Evolutionary conservation across 2,888 invertebrate species (phyloP), one percentile per base, ranked within the genome.

Genomic region (Phytoseiulus persimilis): DNA sequence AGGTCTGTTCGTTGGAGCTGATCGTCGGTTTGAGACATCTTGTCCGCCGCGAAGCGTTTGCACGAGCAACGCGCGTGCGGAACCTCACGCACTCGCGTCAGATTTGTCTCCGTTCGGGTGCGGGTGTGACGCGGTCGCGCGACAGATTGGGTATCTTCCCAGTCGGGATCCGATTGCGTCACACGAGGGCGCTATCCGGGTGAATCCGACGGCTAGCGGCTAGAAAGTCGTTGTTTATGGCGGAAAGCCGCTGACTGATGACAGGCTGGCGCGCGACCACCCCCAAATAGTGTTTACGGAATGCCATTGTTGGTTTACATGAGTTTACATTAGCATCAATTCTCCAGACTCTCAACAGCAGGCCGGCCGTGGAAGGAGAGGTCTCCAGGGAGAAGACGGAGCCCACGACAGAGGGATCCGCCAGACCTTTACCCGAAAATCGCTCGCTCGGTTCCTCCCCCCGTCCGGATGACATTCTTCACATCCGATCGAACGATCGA

Each of bases 271-370:
- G 65, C 65, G 65, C 65, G 65, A 65, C 65, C 65, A 65, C 65
- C 65, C 65, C 65, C 65, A 6, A 65, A 65, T 65, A 28, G 28
- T 65, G 65, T 65, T 65, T 65, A 65, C 65, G 65, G 65, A 14
- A 28, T 2, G 65, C 65, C 65, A 65, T 65, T 65, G 65, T 65
- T 65, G 65, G 65, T 65, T 65, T 65, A 65, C 65, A 65, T 65
- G 65, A 65, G 65, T 65, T 65, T 65, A 65, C 65, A 65, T 65
- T 65, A 65, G 65, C 65, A 65, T 65, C 65, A 65, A 65, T 65
- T 65, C 65, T 65, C 46, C 46, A 46, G 46, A 46, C 46, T 14
- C 65, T 23, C 23, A 18, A 65, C 65, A 65, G 65, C 65, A 65
- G 65, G 39, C 39, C 65, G 28, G 18, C 11, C 65, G 5, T 39